phyloP scores from a whole-genome alignment of 2,113 vertebrate species.

The Chitala chitala region DNA sequence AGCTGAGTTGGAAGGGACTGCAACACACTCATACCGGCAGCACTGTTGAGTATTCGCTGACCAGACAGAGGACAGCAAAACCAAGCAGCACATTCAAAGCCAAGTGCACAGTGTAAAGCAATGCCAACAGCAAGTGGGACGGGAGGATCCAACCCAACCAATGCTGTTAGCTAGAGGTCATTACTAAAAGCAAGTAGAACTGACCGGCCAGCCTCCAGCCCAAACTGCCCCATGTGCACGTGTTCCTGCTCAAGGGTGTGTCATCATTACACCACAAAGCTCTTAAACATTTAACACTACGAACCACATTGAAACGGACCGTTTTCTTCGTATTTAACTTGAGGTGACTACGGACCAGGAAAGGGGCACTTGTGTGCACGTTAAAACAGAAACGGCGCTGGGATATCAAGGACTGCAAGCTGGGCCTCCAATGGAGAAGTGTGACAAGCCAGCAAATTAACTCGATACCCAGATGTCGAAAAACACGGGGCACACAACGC shows the following conservation, averaged over 20 bases:
- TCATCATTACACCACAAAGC: background rate
- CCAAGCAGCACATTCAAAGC: conserved; percentile 12
- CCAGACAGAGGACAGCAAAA: conserved; percentile 16
- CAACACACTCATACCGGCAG: background rate
- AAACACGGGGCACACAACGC: too few species aligned
- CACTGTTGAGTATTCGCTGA: conserved; percentile 7
- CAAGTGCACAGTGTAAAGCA: background rate
- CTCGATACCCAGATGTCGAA: background rate
- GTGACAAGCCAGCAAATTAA: background rate
- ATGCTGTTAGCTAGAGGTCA: background rate
- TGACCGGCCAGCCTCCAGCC: background rate
- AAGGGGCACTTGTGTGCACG: background rate
- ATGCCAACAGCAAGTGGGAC: background rate
- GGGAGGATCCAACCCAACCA: background rate
- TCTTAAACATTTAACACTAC: too few species aligned
- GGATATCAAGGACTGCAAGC: background rate
- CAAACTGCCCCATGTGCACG: background rate
- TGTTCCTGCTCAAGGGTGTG: background rate
- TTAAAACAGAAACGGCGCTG: conserved; percentile 3
- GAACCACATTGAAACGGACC: background rate
- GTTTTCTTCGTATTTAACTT: too few species aligned
- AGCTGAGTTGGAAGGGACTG: background rate
- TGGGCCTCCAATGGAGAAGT: conserved; percentile 3
- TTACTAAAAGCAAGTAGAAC: background rate
- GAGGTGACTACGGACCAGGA: too few species aligned